A percentile compares a stretch with the other conserved stretches of the same genome.
Evolutionary conservation across 2,113 vertebrate species (phyloP).

Genomic region (Mesitornis unicolor): DNA sequence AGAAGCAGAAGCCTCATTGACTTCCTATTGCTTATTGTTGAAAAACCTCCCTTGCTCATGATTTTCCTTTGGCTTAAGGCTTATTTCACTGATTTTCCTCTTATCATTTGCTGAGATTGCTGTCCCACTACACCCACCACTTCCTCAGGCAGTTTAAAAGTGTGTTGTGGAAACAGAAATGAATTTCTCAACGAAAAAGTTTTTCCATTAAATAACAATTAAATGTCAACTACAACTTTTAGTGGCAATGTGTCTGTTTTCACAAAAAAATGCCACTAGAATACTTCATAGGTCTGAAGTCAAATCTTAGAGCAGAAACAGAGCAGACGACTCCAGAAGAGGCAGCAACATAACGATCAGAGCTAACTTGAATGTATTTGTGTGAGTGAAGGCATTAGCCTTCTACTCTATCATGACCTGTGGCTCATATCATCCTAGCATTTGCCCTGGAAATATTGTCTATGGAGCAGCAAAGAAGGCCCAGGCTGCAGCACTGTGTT

Average conservation of each 20-base stretch:
- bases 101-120: background rate
- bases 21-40: background rate
- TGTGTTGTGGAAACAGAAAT: background rate
- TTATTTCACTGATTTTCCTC: background rate
- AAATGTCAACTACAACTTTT: background rate
- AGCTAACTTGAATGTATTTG: background rate
- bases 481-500: fast-evolving
- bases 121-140: background rate
- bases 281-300: background rate
- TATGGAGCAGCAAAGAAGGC: background rate
- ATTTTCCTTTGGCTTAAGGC: background rate
- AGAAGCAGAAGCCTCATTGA: background rate
- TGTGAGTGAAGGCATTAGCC: fast-evolving
- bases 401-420: background rate
- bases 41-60: background rate
- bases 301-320: background rate
- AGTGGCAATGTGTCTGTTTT: background rate
- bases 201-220: background rate
- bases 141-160: background rate
- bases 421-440: fast-evolving
- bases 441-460: background rate
- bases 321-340: background rate
- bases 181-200: background rate
- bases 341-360: fast-evolving
- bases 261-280: background rate